A percentile compares a stretch with the other conserved stretches of the same genome.
These are phyloP conservation scores for Ditylenchus weischeri DNA, from an alignment of 2,888 invertebrate genomes.

Conservation along the genomic window DNA sequence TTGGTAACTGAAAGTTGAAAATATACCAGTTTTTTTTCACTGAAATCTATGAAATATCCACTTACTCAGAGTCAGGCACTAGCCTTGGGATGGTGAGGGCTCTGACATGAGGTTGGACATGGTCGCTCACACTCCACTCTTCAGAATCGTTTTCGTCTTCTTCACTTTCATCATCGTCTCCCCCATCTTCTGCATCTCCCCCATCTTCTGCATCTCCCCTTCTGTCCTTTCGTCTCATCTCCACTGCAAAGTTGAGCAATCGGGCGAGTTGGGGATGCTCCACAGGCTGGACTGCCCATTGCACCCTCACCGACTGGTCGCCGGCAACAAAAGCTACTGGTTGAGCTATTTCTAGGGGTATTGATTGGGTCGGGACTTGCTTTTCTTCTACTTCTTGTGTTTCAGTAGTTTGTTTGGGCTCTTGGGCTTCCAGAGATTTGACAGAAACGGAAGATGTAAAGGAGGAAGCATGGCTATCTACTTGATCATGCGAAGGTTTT, in stretches of 20 bases:
- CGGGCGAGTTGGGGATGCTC: slow-evolving; percentile 23
- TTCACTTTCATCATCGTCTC: slow-evolving; percentile 8
- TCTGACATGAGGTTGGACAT: slow-evolving; percentile 43
- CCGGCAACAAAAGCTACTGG: slow-evolving; percentile 28
- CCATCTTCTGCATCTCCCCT: not conserved
- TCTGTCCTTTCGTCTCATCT: slow-evolving; percentile 9
- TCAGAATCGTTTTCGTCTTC: slow-evolving; percentile 5
- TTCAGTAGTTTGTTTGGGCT: no score
- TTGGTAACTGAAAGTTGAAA: slow-evolving; percentile 24
- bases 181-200: not conserved
- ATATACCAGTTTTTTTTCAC: not conserved
- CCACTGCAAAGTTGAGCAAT: slow-evolving; percentile 18
- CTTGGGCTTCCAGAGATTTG: no score
- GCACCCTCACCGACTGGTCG: slow-evolving; percentile 32
- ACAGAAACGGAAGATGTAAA: no score
- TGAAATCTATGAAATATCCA: slow-evolving; percentile 2
- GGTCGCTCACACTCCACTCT: slow-evolving; percentile 39
- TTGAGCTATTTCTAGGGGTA: slow-evolving; percentile 21
- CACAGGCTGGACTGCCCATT: slow-evolving; percentile 24
- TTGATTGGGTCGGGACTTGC: slow-evolving; percentile 8
- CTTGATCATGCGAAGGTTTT: no score
- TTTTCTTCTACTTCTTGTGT: not conserved
- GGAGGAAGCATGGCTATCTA: no score
- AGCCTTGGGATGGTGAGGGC: slow-evolving; percentile 42
- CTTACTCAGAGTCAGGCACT: slow-evolving; percentile 7